Conservation (phyloP, 2,113 vertebrate species). For the Grallaria varia region DNA sequence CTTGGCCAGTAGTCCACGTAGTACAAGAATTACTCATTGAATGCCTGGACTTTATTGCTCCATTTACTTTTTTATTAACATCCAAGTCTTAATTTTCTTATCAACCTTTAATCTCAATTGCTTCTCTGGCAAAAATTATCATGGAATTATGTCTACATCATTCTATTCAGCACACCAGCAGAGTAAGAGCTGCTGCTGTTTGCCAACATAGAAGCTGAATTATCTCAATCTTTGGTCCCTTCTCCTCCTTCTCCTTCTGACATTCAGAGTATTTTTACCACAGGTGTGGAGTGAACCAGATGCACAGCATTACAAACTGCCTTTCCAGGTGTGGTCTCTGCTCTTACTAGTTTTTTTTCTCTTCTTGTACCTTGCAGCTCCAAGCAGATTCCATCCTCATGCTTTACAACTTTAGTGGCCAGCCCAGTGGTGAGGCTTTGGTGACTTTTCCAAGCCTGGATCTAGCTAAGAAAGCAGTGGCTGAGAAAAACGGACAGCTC, state of each 20-base stretch:
- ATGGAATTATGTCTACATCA: background rate
- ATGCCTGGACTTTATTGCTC: background rate
- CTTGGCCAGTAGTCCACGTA: background rate
- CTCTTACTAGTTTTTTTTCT: background rate
- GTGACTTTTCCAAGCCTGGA: conserved; percentile 88
- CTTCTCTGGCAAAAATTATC: background rate
- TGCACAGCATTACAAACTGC: background rate
- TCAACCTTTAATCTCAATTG: background rate
- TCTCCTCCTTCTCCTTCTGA: background rate
- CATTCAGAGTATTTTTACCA: background rate
- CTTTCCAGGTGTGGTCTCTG: background rate
- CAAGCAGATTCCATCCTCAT: conserved; percentile 84
- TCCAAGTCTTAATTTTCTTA: background rate
- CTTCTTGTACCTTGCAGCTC: conserved; percentile 73
- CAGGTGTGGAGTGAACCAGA: background rate
- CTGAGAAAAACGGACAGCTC: conserved; percentile 77
- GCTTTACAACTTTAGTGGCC: conserved; percentile 87
- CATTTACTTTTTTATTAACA: background rate
- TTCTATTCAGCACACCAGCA: background rate
- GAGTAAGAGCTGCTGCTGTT: background rate
- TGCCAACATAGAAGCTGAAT: background rate
- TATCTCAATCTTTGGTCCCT: background rate
- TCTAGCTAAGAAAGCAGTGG: conserved; percentile 80
- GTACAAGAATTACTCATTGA: background rate
- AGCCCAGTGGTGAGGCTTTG: conserved; percentile 88